These are phyloP conservation scores for Eucera pruinosa DNA, from an alignment of 2,888 invertebrate genomes.

Conservation along the genomic window DNA sequence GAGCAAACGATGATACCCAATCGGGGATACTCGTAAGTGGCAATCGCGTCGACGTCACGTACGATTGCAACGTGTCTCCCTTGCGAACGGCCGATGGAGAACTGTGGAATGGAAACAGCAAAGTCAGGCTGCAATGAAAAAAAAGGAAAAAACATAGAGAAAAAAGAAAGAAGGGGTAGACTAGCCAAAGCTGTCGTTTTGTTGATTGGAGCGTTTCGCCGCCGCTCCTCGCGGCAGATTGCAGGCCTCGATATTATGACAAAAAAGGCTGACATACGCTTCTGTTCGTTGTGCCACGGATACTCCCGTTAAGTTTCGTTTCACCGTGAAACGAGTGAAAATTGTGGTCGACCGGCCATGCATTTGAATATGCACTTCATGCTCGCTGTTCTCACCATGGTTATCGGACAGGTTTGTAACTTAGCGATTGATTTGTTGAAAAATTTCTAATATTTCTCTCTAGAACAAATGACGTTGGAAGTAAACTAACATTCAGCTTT, in stretches of 20 bases:
- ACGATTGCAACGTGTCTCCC: slow-evolving; percentile 66
- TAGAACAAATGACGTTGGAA: background rate
- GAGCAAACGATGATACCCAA: slow-evolving; percentile 65
- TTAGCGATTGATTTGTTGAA: background rate
- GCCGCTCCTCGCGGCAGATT: slow-evolving; percentile 42
- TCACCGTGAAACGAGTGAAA: slow-evolving; percentile 15
- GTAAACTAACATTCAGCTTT: background rate
- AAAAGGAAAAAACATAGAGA: no score
- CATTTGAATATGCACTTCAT: background rate
- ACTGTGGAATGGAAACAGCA: slow-evolving; percentile 56
- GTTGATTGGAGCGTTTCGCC: slow-evolving; percentile 63
- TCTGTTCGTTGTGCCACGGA: slow-evolving; percentile 19
- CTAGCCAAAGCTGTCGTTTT: slow-evolving; percentile 62
- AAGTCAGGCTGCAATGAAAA: slow-evolving; percentile 55
- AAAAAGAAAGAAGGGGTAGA: slow-evolving; percentile 8
- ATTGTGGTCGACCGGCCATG: slow-evolving; percentile 16
- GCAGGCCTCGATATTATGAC: slow-evolving; percentile 50
- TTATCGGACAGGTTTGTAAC: background rate
- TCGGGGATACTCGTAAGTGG: slow-evolving; percentile 66
- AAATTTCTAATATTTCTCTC: background rate
- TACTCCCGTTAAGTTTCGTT: slow-evolving; percentile 18
- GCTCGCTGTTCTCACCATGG: background rate
- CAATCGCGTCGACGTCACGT: slow-evolving; percentile 68
- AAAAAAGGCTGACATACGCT: slow-evolving; percentile 28
- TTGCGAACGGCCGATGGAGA: slow-evolving; percentile 27